Evolutionary conservation across 30 jellyfish, hydroid and myxozoan genomes (phyloP), one percentile per base, ranked within the genome.

Genomic region (Aurelia aurita): DNA sequence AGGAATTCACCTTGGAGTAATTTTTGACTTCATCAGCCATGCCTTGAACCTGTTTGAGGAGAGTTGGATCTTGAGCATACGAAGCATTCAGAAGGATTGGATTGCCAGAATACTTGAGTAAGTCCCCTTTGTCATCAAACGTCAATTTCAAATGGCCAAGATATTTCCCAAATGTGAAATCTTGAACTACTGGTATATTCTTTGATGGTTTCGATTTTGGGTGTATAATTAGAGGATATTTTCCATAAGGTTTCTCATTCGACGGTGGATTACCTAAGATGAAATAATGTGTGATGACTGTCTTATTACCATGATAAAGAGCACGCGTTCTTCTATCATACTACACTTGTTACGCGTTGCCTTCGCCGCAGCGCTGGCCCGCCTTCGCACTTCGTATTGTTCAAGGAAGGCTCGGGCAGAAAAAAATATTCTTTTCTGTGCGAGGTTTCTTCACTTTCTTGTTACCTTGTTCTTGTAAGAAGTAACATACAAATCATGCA

Each of bases 211-310:
- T 79, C 21, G 86, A 47, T n/a, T 66, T 82, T 32, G 93, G 98
- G 51, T 69, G 43, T 13, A 84, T 51, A 22, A 94, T 80, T 55
- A 81, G 43, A 3, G 99, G 99, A 67, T 94, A 94, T 0, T 87
- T 61, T 31, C 97, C 99, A 51, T 61, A 84, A 2, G 95, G 90
- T 35, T 60, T 65, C 31, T 94, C 99, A 67, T 80, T 69, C 16
- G 99, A 94, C 18, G 99, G 99, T 22, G 94, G 95, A 20, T 96
- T 49, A 3, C 99, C 99, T 94, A 54, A 19, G 66, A 53, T 14
- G 14, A 16, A 44, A 27, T 15, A 59, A 3, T 16, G 4, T 7
- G 5, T 2, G 77, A 21, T 49, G n/a, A n/a, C n/a, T n/a, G n/a
- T n/a, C 66, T 71, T 71, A n/a, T n/a, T n/a, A n/a, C n/a, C n/a